phyloP scores from a whole-genome alignment of 2,113 vertebrate genomes.

The Callopanchax toddi region DNA sequence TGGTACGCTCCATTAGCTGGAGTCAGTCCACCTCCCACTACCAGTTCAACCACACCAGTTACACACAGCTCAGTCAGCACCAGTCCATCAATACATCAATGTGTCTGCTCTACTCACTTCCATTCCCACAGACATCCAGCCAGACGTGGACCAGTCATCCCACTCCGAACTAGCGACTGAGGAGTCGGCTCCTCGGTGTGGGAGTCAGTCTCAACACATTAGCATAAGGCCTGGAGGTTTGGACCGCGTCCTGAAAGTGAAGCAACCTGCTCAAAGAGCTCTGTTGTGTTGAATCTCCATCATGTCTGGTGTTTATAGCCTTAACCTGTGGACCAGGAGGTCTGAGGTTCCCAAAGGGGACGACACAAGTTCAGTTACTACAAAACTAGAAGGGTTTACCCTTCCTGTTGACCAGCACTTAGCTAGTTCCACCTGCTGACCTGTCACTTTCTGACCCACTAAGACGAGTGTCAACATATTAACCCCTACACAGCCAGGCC shows the following conservation, averaged over 20 bases:
- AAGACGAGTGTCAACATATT: too few species aligned
- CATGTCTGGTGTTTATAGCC: neutral
- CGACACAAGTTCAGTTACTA: too few species aligned
- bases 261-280: slow-evolving; percentile 20
- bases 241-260: slow-evolving; percentile 19
- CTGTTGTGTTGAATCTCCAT: slow-evolving; percentile 6
- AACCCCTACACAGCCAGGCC: too few species aligned
- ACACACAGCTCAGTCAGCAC: neutral
- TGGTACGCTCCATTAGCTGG: neutral
- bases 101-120: neutral
- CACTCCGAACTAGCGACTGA: too few species aligned
- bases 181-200: neutral
- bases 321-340: neutral
- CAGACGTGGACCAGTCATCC: neutral
- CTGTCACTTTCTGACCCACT: too few species aligned
- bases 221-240: slow-evolving; percentile 41
- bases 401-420: too few species aligned
- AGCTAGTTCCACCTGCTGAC: too few species aligned
- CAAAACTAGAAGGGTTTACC: too few species aligned
- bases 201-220: neutral
- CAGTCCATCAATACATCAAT: neutral
- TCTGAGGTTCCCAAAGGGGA: too few species aligned
- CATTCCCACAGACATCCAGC: slow-evolving; percentile 10
- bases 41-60: slow-evolving; percentile 22
- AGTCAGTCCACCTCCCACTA: slow-evolving; percentile 5